Evolutionary conservation across 2,113 vertebrate species (phyloP).

Genomic region (Tonatia bakeri): DNA sequence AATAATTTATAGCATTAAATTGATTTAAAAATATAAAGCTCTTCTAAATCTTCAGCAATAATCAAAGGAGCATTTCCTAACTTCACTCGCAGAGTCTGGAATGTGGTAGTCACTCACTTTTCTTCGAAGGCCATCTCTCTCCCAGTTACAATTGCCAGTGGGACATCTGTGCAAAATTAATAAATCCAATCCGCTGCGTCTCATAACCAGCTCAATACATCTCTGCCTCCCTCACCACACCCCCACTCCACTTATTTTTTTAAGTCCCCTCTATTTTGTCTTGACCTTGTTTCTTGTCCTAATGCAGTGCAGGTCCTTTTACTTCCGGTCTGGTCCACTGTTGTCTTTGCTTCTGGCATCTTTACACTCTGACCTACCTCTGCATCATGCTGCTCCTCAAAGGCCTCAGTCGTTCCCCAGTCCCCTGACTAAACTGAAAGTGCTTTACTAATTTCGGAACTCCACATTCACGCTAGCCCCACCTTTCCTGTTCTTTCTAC

Average conservation of each 20-base stretch:
- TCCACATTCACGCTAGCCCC: neutral
- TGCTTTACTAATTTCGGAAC: neutral
- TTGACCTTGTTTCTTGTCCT: neutral
- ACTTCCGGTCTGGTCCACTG: neutral
- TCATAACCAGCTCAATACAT: neutral
- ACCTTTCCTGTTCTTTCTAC: neutral
- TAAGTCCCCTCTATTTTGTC: neutral
- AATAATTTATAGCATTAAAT: neutral
- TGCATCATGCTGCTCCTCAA: neutral
- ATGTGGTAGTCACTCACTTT: neutral
- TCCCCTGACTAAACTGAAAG: neutral
- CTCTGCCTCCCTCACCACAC: neutral
- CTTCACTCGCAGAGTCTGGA: neutral
- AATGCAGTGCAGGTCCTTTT: neutral
- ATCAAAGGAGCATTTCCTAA: neutral
- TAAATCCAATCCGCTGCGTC: neutral
- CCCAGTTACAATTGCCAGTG: neutral
- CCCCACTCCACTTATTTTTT: neutral
- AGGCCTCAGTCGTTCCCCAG: neutral
- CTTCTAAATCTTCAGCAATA: neutral
- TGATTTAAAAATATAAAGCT: neutral
- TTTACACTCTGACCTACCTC: neutral
- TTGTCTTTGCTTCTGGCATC: neutral
- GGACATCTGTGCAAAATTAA: neutral
- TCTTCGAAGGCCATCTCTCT: neutral